Conservation (phyloP, 2,888 invertebrate genomes). For the Cyclophora punctaria region DNA sequence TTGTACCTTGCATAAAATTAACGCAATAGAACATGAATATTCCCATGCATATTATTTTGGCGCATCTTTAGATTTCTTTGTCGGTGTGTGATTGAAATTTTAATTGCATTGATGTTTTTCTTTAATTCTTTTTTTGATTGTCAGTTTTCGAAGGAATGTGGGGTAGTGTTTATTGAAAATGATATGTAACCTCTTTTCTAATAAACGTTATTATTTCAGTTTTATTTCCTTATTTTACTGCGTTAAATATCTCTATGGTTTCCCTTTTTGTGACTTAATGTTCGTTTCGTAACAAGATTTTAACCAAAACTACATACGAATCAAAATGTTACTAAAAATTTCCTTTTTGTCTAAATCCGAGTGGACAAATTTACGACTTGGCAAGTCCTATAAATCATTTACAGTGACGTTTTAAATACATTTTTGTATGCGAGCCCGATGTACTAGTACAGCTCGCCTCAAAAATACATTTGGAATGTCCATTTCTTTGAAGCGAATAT, state of each 20-base stretch:
- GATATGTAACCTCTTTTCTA: too few relatives aligned
- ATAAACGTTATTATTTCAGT: too few relatives aligned
- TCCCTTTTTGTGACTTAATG: too few relatives aligned
- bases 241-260: too few relatives aligned
- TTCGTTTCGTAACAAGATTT: too few relatives aligned
- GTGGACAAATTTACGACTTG: conserved; percentile 72
- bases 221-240: too few relatives aligned
- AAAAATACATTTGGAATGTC: conserved; percentile 16
- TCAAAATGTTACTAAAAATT: conserved; percentile 31
- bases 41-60: conserved; percentile 59
- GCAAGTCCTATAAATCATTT: conserved; percentile 65
- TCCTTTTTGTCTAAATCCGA: conserved; percentile 55
- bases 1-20: conserved; percentile 69
- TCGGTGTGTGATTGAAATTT: conserved; percentile 23
- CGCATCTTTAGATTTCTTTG: conserved; percentile 16
- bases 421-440: conserved; percentile 70
- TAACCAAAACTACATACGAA: conserved; percentile 10
- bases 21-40: conserved; percentile 64
- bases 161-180: too few relatives aligned
- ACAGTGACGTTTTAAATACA: conserved; percentile 72
- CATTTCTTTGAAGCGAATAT: conserved; percentile 3
- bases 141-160: too few relatives aligned
- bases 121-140: too few relatives aligned
- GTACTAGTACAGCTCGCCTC: conserved; percentile 34
- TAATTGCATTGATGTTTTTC: conserved; percentile 18